phyloP scores from a whole-genome alignment of 2,113 vertebrate genomes.

The Condylura cristata region DNA sequence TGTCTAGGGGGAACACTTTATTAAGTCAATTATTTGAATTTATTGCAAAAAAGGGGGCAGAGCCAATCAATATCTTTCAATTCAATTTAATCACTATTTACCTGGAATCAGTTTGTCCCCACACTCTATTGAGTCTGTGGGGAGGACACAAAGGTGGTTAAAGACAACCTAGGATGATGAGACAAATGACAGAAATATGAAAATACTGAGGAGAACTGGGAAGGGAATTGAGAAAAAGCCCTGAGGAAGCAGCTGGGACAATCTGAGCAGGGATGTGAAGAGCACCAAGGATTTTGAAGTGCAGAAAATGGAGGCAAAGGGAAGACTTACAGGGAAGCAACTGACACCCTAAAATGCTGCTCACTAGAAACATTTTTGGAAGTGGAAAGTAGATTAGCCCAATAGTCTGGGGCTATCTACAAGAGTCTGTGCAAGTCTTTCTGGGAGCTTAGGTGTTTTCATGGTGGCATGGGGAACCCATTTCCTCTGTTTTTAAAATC shows the following conservation, averaged over 20 bases:
- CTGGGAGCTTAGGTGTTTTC: background rate
- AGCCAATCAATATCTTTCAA: background rate
- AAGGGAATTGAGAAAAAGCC: background rate
- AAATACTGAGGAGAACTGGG: background rate
- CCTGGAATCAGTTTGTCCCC: background rate
- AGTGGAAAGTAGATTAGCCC: background rate
- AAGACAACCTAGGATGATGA: background rate
- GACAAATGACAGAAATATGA: background rate
- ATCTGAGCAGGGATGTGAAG: background rate
- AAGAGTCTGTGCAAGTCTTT: background rate
- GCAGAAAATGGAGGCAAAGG: background rate
- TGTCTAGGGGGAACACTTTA: slow-evolving; percentile 73
- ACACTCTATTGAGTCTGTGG: background rate
- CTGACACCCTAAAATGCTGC: background rate
- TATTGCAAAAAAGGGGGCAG: background rate
- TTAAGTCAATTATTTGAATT: slow-evolving; percentile 47
- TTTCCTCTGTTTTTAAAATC: background rate
- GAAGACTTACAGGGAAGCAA: background rate
- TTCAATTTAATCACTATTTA: background rate
- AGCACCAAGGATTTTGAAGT: background rate
- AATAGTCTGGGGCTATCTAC: background rate
- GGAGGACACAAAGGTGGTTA: too few species aligned
- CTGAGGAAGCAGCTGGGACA: background rate
- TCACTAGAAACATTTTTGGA: background rate
- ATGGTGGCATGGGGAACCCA: background rate